Evolutionary conservation across 2,888 invertebrate species (phyloP), one percentile per base, ranked within the genome.

Genomic region (Laspeyria flexula): DNA sequence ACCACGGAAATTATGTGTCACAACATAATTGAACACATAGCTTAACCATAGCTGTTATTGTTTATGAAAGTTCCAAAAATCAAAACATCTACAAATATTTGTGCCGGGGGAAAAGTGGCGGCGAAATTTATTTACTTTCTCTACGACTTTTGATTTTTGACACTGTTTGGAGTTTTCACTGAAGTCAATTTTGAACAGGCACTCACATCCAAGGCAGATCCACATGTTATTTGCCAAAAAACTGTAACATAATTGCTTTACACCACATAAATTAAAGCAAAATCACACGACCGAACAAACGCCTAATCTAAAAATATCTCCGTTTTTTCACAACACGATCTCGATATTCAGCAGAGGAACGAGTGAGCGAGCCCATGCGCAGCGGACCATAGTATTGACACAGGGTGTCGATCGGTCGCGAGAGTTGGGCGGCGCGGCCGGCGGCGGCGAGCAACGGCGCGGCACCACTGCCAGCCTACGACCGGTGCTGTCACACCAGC

Each of bases 361-460:
- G 72, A 81, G 71, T 70, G 71, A 71, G 68, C 74, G 73, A 78
- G 72, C 77, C 82, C 78, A 78, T 72, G 81, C 77, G 80, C 82
- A 79, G 66, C 81, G 77, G 69, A 79, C 82, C 83, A 81, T 83
- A 76, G 70, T 74, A 83, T 81, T 79, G 83, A 82, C 82, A 81
- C 76, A 67, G 81, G 77, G 73, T 77, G 76, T 73, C 76, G 77
- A 81, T 79, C 76, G 73, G 71, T 64, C 73, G 75, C 71, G 71
- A 69, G 73, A 72, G 72, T 77, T 71, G 73, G 68, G 68, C 64
- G 77, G 69, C 63, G 63, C 72, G 67, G 64, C 82, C 85, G 86
- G 89, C 87, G 79, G 81, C 82, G 81, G 74, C 78, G 75, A 77
- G 79, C 83, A 78, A 79, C 81, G 83, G 77, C 87, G 86, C 86